Evolutionary conservation across 2,888 invertebrate genomes (phyloP).

Genomic region (Caenorhabditis sinica): DNA sequence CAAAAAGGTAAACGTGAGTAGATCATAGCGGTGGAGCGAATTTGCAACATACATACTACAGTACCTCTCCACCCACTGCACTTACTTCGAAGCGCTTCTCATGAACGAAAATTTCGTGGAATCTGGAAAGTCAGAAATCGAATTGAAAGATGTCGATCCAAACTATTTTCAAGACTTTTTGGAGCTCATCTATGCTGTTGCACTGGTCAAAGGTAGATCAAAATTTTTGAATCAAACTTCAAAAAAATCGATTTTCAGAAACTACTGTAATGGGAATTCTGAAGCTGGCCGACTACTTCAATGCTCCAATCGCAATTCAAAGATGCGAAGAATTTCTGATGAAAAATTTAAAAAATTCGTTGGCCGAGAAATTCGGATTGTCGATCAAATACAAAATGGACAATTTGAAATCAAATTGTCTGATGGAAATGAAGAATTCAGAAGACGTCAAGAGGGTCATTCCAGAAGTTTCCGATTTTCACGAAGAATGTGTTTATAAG

Average conservation of each 20-base stretch:
- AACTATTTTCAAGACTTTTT: not conserved
- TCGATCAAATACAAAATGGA: not conserved
- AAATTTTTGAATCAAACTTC: not conserved
- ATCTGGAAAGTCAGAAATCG: not conserved
- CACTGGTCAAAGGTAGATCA: not conserved
- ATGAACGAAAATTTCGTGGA: not conserved
- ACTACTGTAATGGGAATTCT: not conserved
- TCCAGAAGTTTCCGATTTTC: not conserved
- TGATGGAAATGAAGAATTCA: not conserved
- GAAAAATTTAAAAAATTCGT: not conserved
- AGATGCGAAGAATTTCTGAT: slow-evolving; percentile 13
- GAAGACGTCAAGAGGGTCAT: not conserved
- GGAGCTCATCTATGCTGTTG: not conserved
- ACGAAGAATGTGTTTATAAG: not conserved
- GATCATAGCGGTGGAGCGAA: too few relatives aligned
- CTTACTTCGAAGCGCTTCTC: not conserved
- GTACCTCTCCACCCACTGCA: not conserved
- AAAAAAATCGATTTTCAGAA: too few relatives aligned
- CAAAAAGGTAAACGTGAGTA: not conserved
- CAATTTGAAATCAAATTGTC: not conserved
- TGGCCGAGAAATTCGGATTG: not conserved
- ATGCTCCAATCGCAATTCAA: not conserved
- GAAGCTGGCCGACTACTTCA: not conserved
- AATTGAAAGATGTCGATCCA: not conserved
- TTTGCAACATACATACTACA: not conserved